phyloP scores from a whole-genome alignment of 2,113 vertebrate species.

The Hiodon tergisus region DNA sequence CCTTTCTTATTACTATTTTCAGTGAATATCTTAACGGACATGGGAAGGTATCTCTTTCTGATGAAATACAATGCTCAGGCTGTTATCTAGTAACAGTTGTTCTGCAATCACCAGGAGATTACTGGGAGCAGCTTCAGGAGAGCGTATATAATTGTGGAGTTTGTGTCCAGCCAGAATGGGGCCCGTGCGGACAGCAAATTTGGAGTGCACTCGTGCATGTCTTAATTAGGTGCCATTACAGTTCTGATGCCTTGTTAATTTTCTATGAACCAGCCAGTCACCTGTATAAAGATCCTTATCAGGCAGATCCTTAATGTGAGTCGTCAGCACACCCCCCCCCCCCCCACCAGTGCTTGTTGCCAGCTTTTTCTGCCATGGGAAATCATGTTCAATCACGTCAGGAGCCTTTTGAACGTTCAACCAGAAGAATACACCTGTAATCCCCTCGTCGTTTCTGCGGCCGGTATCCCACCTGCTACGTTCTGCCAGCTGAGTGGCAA shows the following conservation, averaged over 20 bases:
- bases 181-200: background rate
- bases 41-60: no score
- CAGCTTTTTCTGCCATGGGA: constrained; percentile 19
- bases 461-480: constrained; percentile 26
- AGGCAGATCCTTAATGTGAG: background rate
- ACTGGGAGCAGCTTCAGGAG: background rate
- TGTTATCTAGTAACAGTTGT: no score
- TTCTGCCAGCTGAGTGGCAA: background rate
- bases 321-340: background rate
- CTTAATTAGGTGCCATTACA: constrained; percentile 27
- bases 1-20: background rate
- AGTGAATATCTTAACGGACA: no score
- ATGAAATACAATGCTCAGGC: no score
- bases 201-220: background rate
- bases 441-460: constrained; percentile 2
- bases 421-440: constrained; percentile 22
- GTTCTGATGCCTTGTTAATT: constrained; percentile 28
- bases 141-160: background rate
- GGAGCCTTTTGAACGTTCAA: constrained; percentile 16
- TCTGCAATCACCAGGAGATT: no score
- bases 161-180: background rate
- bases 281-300: constrained; percentile 11
- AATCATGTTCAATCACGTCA: constrained; percentile 35
- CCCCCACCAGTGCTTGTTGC: background rate
- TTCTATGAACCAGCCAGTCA: constrained; percentile 17